Evolutionary conservation across 1,140 invertebrate genomes (phyloP), one percentile per base, ranked within the genome.

Genomic region (Cylas formicarius): DNA sequence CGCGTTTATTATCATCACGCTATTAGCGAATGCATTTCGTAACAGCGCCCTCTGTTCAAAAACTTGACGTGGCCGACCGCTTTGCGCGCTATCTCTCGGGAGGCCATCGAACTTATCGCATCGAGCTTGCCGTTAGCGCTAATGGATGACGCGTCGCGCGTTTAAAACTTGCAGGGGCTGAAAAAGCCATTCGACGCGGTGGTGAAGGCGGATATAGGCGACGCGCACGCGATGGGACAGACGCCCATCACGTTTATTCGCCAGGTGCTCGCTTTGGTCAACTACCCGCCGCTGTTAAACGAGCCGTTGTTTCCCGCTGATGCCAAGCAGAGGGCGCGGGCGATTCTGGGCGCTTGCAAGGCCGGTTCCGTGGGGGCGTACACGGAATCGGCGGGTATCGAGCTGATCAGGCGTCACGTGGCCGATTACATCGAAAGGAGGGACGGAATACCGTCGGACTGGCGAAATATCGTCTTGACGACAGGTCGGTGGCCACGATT

Each of bases 191-290:
- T 98, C 69, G 82, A 80, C 36, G 82, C 85, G 69, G 92, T 99
- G n/a, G 92, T 98, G 55, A 87, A 88, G 61, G 93, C 94, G 1
- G 99, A 99, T 68, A 95, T 99, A 61, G 96, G 96, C 27, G 96
- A 99, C 72, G 94, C 92, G 50, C 96, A 99, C 73, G 96, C 96
- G 3, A 96, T 94, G 84, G 93, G 92, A 13, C 96, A 99, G 67
- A 69, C 73, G 32, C 95, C 95, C 16, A 82, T 99, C 26, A 97
- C 93, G 3, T 84, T 82, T 59, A 72, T 72, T 44, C 56, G 68
- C 2, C 66, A 90, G 76, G 81, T 94, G 10, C 50, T 96, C 44
- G 80, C 90, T 0, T 64, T 91, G 22, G 80, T 88, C 14, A 67
- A 83, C 0, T 78, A 81, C 46, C 92, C 93, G 0, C 70, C 78